Evolutionary conservation across 2,888 invertebrate species (phyloP).

Genomic region (Melipona bicolor): DNA sequence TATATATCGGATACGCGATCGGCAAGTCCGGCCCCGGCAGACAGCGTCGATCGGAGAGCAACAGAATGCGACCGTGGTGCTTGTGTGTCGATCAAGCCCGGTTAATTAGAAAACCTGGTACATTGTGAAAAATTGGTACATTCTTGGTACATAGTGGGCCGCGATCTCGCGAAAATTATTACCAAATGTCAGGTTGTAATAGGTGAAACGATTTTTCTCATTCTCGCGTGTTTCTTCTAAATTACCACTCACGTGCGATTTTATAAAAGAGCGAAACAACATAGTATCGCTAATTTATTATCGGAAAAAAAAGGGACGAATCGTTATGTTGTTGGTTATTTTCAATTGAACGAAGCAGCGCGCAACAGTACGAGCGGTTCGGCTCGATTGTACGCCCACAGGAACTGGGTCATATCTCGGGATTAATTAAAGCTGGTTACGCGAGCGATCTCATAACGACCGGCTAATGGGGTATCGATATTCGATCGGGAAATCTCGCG

Average conservation of each 20-base stretch:
- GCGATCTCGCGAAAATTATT: background rate
- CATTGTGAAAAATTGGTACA: background rate
- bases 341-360: background rate
- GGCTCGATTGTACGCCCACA: background rate
- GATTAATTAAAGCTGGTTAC: constrained; percentile 71
- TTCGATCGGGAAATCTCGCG: constrained; percentile 42
- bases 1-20: constrained; percentile 58
- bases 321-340: background rate
- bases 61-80: constrained; percentile 31
- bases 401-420: constrained; percentile 55
- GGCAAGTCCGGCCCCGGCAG: constrained; percentile 40
- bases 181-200: background rate
- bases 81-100: constrained; percentile 39
- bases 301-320: too few relatives aligned
- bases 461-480: constrained; percentile 65
- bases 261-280: too few relatives aligned
- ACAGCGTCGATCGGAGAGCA: constrained; percentile 46
- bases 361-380: background rate
- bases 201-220: background rate
- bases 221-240: background rate
- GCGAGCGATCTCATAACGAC: constrained; percentile 55
- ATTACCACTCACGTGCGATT: background rate
- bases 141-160: background rate
- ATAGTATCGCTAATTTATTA: too few relatives aligned
- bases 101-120: constrained; percentile 37